Base-by-base conservation (phyloP, 2,888 invertebrate species). In the Philaethria dido region DNA sequence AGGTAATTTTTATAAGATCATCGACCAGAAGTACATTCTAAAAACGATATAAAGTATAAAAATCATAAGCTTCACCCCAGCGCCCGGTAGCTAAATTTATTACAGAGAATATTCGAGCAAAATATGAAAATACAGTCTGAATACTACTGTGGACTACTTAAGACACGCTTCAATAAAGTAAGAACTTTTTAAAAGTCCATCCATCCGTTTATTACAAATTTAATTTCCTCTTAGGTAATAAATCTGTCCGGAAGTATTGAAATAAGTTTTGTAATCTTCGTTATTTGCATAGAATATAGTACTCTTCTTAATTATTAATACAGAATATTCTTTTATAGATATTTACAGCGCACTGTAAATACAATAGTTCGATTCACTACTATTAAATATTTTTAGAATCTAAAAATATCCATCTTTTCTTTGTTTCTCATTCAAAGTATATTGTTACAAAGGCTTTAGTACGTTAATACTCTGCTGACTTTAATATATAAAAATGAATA, bases 151-250 rank as follows among this genome's bases (percentile, higher is more conserved):
- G 25, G 9, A 45, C 33, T 45, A 60, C 60, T 60, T 45, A 60
- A 45, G 45, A 60, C 14, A 20, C 29, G 45, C 45, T 45, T 60
- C 29, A 45, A 60, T 60, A 60, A 60, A 45, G 44, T 33, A 45
- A 45, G 8, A 45, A 45, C 45, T 60, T 60, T 60, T 45, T 60
- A 29, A 60, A 45, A 45, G 16, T 60, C 29, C 45, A 45, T 14
- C 25, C 25, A 8, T 45, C 29, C 29, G 29, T 13, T 60, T 29
- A 29, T 60, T 25, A 60, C 16, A 44, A 57, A 45, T 60, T 33
- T 45, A 25, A 60, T 60, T 33, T 60, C 25, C 25, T 45, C 29
- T 45, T 42, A 60, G 60, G 44, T 44, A 29, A 16, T 33, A 55
- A 39, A 55, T 57, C 39, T 16, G 22, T 20, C 22, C 22, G 22